phyloP scores from a whole-genome alignment of 1,140 invertebrate genomes.

The Temnothorax longispinosus region DNA sequence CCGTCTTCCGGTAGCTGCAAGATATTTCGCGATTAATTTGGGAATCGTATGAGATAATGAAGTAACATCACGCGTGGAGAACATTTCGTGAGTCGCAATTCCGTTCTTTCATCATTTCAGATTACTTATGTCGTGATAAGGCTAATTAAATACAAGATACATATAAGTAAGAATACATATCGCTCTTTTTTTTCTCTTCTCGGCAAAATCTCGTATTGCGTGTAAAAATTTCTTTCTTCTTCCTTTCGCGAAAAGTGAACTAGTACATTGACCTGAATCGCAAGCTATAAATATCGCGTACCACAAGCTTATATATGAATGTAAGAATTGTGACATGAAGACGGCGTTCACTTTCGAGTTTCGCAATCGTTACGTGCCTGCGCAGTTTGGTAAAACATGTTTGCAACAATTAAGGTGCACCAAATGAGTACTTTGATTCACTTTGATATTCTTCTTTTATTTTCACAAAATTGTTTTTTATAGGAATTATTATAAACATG shows the following conservation, averaged over 20 bases:
- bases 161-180: neutral
- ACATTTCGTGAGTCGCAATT: neutral
- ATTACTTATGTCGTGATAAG: neutral
- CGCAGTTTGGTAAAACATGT: neutral
- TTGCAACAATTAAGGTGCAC: neutral
- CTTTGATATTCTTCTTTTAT: neutral
- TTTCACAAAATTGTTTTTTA: neutral
- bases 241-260: neutral
- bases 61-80: neutral
- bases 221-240: neutral
- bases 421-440: neutral
- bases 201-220: neutral
- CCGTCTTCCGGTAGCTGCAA: neutral
- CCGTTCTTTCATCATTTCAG: neutral
- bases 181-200: no score
- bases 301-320: neutral
- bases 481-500: neutral
- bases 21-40: neutral
- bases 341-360: slow-evolving; percentile 29
- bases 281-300: neutral
- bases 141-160: neutral
- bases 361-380: slow-evolving; percentile 23
- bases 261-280: neutral
- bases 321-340: neutral
- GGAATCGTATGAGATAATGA: neutral